Base-by-base conservation (phyloP, 2,888 invertebrate genomes). In the Meiosimyza platycephala region DNA sequence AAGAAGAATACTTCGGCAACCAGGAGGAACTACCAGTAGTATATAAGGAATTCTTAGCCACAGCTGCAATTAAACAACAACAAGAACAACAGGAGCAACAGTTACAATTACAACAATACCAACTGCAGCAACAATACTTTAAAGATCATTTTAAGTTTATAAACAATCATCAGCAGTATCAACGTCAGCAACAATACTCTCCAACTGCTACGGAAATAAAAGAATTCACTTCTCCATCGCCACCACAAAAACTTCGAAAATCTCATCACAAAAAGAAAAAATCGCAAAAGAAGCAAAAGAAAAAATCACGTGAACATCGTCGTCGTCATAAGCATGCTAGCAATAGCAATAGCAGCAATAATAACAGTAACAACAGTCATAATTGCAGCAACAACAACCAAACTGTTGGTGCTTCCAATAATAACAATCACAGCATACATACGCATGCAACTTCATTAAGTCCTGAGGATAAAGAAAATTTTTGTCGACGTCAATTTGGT, bases 401-500 rank as follows among this genome's bases (percentile, higher is more conserved):
- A n/a, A 65, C 40, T 54, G 72, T 73, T 65, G 9, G 40, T 40
- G 6, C 40, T 40, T 71, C 75, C 69, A 68, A 48, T 18, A 74
- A 54, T 15, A 67, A 48, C 40, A 60, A 65, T 33, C 51, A 62
- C 40, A 65, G 48, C 74, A 60, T 12, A 72, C 67, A n/a, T 72
- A 76, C 76, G 48, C 83, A 78, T 73, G 78, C 77, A 22, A 75
- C 80, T 15, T 83, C 81, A 64, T 75, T 84, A 72, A 83, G 84
- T 78, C 83, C 85, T 48, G 85, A 85, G 76, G 85, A 85, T 63
- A 85, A 85, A 74, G 85, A 85, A 78, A 84, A 85, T 72, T 84
- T 85, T 71, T 84, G 84, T 72, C 81, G 83, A 68, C 81, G 83
- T 18, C 80, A 82, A 67, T 72, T 82, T 78, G 67, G 6, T 40